phyloP scores from a whole-genome alignment of 64 coral and sea anemone species.

The Montipora foliosa region DNA sequence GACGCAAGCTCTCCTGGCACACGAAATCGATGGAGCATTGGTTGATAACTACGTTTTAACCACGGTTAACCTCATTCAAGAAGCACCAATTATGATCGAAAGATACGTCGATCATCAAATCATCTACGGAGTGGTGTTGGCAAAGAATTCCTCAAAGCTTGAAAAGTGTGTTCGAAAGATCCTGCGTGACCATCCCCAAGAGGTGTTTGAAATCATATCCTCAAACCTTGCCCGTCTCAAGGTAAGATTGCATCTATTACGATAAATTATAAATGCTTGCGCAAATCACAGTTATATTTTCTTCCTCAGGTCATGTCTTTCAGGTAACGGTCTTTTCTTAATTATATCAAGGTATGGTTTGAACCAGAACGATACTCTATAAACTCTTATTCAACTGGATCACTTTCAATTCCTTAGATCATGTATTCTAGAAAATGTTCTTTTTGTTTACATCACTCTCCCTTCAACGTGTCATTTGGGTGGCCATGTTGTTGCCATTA shows the following conservation, averaged over 20 bases:
- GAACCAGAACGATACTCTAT: too few relatives aligned
- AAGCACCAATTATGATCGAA: conserved; percentile 86
- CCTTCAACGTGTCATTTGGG: too few relatives aligned
- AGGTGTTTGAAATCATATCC: conserved; percentile 88
- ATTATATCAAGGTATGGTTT: too few relatives aligned
- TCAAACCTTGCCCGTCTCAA: conserved; percentile 71
- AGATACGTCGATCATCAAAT: conserved; percentile 90
- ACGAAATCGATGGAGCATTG: conserved; percentile 83
- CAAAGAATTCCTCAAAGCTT: conserved; percentile 68
- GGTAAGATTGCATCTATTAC: conserved; percentile 23
- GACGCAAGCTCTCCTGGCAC: conserved; percentile 65
- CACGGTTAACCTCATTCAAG: conserved; percentile 59
- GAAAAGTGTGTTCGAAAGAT: conserved; percentile 79
- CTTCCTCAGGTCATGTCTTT: too few relatives aligned
- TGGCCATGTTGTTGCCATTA: too few relatives aligned
- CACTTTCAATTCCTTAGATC: too few relatives aligned
- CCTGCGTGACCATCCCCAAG: conserved; percentile 80
- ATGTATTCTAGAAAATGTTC: too few relatives aligned
- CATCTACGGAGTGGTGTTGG: conserved; percentile 71
- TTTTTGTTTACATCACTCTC: too few relatives aligned
- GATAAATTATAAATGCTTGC: neutral
- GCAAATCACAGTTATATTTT: too few relatives aligned
- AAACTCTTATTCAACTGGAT: too few relatives aligned
- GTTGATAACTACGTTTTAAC: conserved; percentile 94
- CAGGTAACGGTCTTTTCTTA: too few relatives aligned